Conservation (phyloP, 2,113 vertebrate genomes). For the Capreolus pygargus region DNA sequence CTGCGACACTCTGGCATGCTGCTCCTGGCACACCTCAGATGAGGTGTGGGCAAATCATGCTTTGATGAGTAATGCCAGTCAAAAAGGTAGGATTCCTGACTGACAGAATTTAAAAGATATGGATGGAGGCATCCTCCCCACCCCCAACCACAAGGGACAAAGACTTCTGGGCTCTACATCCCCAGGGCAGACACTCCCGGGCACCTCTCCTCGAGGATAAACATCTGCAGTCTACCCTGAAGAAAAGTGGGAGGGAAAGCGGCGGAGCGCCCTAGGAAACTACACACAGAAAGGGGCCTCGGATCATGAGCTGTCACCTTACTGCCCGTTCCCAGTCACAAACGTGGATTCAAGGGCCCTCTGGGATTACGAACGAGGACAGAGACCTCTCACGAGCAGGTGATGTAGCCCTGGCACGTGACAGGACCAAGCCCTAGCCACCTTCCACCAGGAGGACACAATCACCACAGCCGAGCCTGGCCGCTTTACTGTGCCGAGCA, state of each 20-base stretch:
- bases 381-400: neutral
- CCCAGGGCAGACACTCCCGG: accelerated
- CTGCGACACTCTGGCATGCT: neutral
- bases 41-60: neutral
- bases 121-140: neutral
- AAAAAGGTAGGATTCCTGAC: neutral
- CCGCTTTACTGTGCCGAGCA: neutral
- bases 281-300: neutral
- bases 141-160: neutral
- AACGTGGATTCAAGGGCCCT: neutral
- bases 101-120: neutral
- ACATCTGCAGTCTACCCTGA: neutral
- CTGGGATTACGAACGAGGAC: neutral
- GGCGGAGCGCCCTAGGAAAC: neutral
- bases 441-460: neutral
- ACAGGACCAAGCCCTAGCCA: neutral
- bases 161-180: neutral
- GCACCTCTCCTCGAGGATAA: neutral
- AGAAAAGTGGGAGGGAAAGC: neutral
- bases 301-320: neutral
- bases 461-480: neutral
- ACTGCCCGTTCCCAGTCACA: neutral
- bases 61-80: neutral
- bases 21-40: neutral
- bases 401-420: accelerated